Evolutionary conservation across 30 jellyfish, hydroid and myxozoan genomes (phyloP), one percentile per base, ranked within the genome.

Genomic region (Aurelia sp.): DNA sequence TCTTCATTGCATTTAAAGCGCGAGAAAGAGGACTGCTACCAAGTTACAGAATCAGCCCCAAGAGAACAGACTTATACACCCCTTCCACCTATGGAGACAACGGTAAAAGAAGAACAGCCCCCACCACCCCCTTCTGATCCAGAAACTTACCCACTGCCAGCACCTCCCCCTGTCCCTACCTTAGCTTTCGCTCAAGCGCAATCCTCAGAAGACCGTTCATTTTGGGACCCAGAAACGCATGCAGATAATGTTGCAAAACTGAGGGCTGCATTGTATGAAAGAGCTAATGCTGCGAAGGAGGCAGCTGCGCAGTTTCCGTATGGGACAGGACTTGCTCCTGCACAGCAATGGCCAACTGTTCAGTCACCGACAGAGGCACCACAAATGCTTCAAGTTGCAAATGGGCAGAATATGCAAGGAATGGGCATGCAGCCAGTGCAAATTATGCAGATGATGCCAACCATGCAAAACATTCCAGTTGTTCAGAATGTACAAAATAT

Each of bases 221-320:
- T 59, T 59, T 59, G 69, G 69, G 69, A 59, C 23, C 69, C 23
- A 59, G 23, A n/a, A 59, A 59, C 33, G 33, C 33, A 33, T 35
- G 79, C 20, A 3, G 62, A 69, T 12, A 69, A 40, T 20, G 79
- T 27, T 17, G 17, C 57, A n/a, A 23, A 20, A 33, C 9, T 69
- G 66, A 52, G 79, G 60, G 79, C 79, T 69, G 79, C 79, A 44
- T 69, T 69, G 30, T 69, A 69, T 55, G 62, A 44, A 33, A 69
- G n/a, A 13, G 62, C 31, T n/a, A 69, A 33, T 27, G 61, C 60
- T 27, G 20, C 62, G 37, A 69, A 8, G 3, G 55, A 44, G 55
- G 55, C 55, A 44, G 55, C 16, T 7, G 55, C 55, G 55, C 55
- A 44, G 15, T 44, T 8, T 44, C 15, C 55, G 15, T 44, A 44